A percentile compares a stretch with the other conserved stretches of the same genome.
These are phyloP conservation scores for Origma solitaria DNA, from an alignment of 2,113 vertebrate species.

Conservation along the genomic window DNA sequence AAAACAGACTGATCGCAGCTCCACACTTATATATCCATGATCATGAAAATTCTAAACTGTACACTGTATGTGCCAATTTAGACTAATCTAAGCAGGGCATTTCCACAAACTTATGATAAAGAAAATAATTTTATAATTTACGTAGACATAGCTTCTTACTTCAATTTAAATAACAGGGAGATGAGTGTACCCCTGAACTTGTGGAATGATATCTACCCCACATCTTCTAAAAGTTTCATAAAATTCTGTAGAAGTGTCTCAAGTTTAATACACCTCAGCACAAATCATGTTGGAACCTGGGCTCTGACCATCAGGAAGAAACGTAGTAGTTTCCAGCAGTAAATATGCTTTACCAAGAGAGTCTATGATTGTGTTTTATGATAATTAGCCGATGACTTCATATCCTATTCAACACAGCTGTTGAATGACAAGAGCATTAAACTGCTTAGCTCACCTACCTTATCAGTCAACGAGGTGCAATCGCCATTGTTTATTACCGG, in stretches of 20 bases:
- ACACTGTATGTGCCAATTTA: neutral
- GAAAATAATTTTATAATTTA: neutral
- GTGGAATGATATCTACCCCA: neutral
- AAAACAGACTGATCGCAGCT: neutral
- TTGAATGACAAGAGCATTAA: neutral
- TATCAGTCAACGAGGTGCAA: neutral
- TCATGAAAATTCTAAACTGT: neutral
- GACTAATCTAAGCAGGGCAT: neutral
- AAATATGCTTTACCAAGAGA: neutral
- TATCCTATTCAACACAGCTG: neutral
- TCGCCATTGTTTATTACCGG: neutral
- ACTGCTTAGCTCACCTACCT: neutral
- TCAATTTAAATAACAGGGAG: neutral
- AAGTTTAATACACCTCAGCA: neutral
- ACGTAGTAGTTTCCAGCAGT: neutral
- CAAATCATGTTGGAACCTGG: neutral
- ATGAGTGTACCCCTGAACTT: neutral
- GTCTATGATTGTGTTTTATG: neutral
- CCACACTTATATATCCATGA: rapidly evolving
- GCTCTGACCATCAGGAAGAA: neutral
- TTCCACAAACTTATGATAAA: neutral
- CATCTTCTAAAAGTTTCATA: neutral
- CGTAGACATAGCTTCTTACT: neutral
- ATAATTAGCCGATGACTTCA: neutral
- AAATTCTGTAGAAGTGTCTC: neutral